Conservation (phyloP, 2,888 invertebrate species). For the Leptopterna dolabrata region DNA sequence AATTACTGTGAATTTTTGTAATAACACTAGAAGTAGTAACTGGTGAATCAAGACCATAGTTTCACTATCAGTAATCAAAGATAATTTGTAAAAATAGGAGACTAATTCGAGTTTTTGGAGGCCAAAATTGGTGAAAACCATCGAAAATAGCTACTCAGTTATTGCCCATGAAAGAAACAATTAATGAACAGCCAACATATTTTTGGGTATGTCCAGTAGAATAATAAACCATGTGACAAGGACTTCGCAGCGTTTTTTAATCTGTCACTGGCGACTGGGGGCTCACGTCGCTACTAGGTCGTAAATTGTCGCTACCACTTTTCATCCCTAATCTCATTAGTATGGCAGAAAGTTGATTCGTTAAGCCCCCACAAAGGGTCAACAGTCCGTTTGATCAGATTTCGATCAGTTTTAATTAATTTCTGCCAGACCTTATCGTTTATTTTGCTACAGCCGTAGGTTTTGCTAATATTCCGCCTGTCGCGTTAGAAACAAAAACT, state of each 20-base stretch:
- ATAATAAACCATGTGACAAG: no score
- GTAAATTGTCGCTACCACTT: constrained; percentile 17
- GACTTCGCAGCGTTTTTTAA: not conserved
- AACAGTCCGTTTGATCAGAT: not conserved
- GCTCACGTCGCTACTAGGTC: not conserved
- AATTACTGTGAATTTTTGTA: no score
- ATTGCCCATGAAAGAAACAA: no score
- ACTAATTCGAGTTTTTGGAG: no score
- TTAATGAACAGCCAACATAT: no score
- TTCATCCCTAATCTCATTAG: constrained; percentile 40
- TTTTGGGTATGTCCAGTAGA: no score
- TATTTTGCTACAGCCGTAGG: not conserved
- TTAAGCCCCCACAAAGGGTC: not conserved
- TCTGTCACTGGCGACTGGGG: not conserved
- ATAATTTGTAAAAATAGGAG: no score
- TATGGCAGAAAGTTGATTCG: not conserved
- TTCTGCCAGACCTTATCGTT: not conserved
- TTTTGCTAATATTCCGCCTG: not conserved
- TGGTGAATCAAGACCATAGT: no score
- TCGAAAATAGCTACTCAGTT: no score
- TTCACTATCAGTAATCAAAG: no score
- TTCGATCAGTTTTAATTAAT: not conserved
- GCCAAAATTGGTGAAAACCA: no score
- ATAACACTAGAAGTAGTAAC: no score
- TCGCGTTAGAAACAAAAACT: not conserved